Evolutionary conservation across 2,113 vertebrate genomes (phyloP).

Genomic region (Sitta europaea): DNA sequence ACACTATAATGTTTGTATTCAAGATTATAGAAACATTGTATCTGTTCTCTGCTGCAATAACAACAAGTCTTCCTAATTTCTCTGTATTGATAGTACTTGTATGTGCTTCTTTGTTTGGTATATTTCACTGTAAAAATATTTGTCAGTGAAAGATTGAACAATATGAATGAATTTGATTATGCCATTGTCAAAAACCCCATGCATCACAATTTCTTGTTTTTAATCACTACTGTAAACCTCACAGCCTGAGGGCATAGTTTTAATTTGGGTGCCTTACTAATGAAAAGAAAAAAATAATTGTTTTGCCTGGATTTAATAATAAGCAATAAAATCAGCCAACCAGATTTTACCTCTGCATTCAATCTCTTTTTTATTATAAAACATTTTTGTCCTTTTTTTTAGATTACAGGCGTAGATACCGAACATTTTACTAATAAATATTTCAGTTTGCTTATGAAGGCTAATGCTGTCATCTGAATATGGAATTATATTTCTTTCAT

Average conservation of each 20-base stretch:
- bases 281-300: conserved; percentile 95
- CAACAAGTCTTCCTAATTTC: conserved; percentile 73
- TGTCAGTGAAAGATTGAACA: conserved; percentile 87
- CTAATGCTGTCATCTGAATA: conserved; percentile 93
- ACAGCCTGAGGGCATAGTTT: conserved; percentile 90
- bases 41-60: conserved; percentile 71
- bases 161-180: conserved; percentile 99
- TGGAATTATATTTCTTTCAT: conserved; percentile 90
- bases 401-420: conserved; percentile 81
- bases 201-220: conserved; percentile 96
- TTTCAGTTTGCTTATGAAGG: conserved; percentile 92
- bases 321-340: conserved; percentile 97
- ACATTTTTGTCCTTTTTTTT: conserved; percentile 85
- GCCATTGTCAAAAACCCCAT: conserved; percentile 92
- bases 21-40: conserved; percentile 71
- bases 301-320: conserved; percentile 98
- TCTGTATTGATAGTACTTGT: conserved; percentile 76
- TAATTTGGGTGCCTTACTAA: conserved; percentile 97
- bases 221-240: conserved; percentile 96
- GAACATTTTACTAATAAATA: conserved; percentile 92
- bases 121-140: conserved; percentile 88
- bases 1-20: conserved; percentile 75
- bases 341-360: conserved; percentile 89
- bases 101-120: conserved; percentile 78
- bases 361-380: conserved; percentile 90